Conservation (phyloP, 2,797 vertebrate genomes). For the Gambelia wislizenii region DNA sequence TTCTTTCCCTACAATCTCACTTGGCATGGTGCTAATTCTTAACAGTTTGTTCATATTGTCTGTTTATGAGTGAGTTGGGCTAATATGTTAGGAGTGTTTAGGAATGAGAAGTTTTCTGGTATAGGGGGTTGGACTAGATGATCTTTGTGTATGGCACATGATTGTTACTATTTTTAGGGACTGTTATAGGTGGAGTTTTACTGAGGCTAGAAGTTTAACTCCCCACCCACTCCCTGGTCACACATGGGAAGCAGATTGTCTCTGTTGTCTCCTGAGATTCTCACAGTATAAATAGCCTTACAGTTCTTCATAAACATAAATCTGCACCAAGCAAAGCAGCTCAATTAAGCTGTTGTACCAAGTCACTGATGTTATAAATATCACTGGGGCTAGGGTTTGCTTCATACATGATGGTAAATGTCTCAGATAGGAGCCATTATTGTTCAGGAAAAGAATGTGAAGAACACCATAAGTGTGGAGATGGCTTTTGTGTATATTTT, state of each 20-base stretch:
- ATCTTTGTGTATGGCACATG: not conserved
- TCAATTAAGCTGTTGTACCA: not conserved
- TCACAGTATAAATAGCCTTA: not conserved
- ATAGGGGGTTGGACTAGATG: not conserved
- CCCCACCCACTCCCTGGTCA: not conserved
- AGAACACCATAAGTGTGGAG: not conserved
- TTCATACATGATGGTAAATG: not conserved
- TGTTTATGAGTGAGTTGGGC: not conserved
- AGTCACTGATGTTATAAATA: not conserved
- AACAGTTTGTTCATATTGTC: not conserved
- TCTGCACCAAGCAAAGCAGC: not conserved
- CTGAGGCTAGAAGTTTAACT: not conserved
- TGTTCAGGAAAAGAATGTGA: not conserved
- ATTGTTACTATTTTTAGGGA: not conserved
- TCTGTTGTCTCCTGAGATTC: not conserved
- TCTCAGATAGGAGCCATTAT: no score
- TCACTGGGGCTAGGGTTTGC: not conserved
- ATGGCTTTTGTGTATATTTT: not conserved
- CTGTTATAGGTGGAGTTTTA: not conserved
- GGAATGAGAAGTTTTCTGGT: not conserved
- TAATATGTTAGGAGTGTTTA: not conserved
- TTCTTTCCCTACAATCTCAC: not conserved
- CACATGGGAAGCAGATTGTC: not conserved
- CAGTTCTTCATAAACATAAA: not conserved
- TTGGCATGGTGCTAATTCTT: not conserved